A percentile compares a stretch with the other conserved stretches of the same genome.
Conservation (phyloP, 2,797 vertebrate species). For the Ambastaia sidthimunki region DNA sequence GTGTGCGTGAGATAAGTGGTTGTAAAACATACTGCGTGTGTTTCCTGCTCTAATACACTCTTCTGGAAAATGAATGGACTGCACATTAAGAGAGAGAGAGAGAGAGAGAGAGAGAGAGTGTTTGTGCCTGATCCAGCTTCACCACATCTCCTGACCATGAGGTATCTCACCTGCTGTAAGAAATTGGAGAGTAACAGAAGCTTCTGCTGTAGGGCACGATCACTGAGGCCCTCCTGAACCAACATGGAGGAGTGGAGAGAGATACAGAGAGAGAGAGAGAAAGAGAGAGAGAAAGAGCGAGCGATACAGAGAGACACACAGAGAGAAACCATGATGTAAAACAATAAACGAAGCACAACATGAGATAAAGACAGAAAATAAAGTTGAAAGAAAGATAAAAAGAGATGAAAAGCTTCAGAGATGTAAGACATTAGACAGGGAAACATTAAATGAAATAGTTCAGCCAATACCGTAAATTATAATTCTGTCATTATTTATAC, state of each 20-base stretch:
- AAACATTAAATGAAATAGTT: neutral
- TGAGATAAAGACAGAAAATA: neutral
- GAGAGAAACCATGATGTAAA: neutral
- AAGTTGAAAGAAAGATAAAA: conserved; percentile 20
- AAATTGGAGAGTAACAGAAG: conserved; percentile 83
- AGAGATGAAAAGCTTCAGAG: neutral
- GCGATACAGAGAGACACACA: conserved; percentile 28
- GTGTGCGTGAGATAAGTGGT: neutral
- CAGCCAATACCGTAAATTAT: neutral
- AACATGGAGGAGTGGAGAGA: conserved; percentile 55
- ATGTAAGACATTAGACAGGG: neutral
- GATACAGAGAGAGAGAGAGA: conserved; percentile 11
- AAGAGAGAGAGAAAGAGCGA: conserved; percentile 39
- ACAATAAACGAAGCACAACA: neutral
- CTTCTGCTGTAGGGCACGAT: conserved; percentile 81
- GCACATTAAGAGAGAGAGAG: neutral
- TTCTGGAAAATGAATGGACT: neutral
- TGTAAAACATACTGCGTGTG: neutral
- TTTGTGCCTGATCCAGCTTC: conserved; percentile 5
- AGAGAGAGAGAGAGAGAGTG: conserved; percentile 5
- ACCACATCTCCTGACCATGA: conserved; percentile 13
- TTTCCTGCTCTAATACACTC: neutral
- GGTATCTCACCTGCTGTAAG: conserved; percentile 84
- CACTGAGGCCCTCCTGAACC: conserved; percentile 76
- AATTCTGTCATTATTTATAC: neutral